Percentiles rank a stretch among this genome's conserved stretches.
Conservation (phyloP, 2,888 invertebrate genomes). For the Drosophila siamana region DNA sequence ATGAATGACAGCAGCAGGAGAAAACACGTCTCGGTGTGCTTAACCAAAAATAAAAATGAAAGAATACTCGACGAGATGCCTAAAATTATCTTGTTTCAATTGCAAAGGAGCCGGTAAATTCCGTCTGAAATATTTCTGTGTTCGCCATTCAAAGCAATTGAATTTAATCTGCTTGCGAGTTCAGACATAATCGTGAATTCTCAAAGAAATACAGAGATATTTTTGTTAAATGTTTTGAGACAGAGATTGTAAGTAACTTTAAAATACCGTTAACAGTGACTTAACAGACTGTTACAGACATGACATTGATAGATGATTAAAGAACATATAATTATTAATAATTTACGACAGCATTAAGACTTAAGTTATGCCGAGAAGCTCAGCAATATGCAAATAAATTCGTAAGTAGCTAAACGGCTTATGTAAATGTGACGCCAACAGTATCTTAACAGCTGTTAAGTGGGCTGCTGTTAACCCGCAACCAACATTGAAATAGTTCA, state of each 20-base stretch:
- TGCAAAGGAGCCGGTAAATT: conserved; percentile 17
- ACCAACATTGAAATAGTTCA: conserved; percentile 6
- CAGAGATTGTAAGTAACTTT: background rate
- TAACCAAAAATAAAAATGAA: background rate
- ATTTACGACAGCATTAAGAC: background rate
- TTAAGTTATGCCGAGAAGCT: background rate
- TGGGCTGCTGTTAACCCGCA: background rate
- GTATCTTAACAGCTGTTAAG: background rate
- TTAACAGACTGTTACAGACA: background rate
- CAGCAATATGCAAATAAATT: too few species aligned
- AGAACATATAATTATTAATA: background rate
- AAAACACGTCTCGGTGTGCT: background rate
- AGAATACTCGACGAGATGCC: background rate
- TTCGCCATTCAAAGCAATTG: conserved; percentile 22
- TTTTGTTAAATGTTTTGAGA: background rate
- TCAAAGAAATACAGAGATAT: conserved; percentile 4
- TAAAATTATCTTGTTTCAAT: conserved; percentile 46
- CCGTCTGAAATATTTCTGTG: conserved; percentile 11
- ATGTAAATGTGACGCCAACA: background rate
- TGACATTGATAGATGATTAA: background rate
- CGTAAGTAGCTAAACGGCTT: background rate
- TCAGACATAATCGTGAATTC: background rate
- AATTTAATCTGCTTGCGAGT: conserved; percentile 16
- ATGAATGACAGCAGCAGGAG: background rate
- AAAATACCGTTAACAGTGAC: background rate